A percentile compares a stretch with the other conserved stretches of the same genome.
These are phyloP conservation scores for Sebastes nivosus DNA, from an alignment of 2,797 vertebrate genomes.

Conservation along the genomic window DNA sequence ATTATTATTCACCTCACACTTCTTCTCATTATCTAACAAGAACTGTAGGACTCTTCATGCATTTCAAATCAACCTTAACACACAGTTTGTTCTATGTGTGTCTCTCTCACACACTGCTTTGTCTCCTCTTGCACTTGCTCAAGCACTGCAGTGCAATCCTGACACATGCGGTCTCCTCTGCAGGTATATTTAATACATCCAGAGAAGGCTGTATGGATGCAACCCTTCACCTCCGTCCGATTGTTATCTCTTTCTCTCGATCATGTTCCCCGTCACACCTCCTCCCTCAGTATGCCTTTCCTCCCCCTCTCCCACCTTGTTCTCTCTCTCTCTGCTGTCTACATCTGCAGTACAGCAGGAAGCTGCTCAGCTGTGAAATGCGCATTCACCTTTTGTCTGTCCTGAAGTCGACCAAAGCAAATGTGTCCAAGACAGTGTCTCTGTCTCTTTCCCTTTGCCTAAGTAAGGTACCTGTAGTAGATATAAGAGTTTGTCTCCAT, in stretches of 20 bases:
- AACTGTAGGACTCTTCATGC: background rate
- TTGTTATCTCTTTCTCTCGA: background rate
- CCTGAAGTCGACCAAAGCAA: background rate
- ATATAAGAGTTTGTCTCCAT: background rate
- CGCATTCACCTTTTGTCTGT: slow-evolving; percentile 32
- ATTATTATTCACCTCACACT: background rate
- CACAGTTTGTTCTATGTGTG: background rate
- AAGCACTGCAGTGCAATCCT: slow-evolving; percentile 28
- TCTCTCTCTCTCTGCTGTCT: background rate
- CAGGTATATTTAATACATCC: slow-evolving; percentile 1
- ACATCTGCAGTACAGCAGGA: slow-evolving; percentile 15
- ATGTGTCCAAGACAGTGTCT: background rate
- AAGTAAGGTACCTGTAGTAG: background rate
- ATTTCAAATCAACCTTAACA: background rate
- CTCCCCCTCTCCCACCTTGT: background rate
- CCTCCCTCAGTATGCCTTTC: background rate
- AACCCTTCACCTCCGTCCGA: background rate
- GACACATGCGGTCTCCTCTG: slow-evolving; percentile 9
- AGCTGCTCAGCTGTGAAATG: slow-evolving; percentile 27
- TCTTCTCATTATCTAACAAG: background rate
- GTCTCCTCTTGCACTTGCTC: background rate
- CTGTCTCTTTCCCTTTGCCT: background rate
- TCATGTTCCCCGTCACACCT: background rate
- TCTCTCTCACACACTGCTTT: background rate
- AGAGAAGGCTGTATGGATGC: background rate